Conservation (phyloP, 2,113 vertebrate species). For the Callospermophilus lateralis region DNA sequence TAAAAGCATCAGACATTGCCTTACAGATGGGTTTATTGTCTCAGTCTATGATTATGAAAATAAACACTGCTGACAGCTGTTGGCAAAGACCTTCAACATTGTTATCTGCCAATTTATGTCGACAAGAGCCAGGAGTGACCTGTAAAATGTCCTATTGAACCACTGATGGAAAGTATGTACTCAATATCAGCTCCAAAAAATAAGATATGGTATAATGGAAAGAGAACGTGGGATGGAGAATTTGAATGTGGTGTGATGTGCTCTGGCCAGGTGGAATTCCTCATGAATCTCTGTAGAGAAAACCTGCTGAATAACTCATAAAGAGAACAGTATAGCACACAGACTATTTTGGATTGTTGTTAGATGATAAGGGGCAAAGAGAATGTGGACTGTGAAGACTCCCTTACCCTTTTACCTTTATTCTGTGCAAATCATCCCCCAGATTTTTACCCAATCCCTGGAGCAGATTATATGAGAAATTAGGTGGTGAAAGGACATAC, state of each 20-base stretch:
- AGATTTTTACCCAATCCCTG: not conserved
- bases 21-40: not conserved
- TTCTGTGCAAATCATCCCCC: not conserved
- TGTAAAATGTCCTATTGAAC: not conserved
- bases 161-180: not conserved
- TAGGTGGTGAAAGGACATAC: not conserved
- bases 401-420: slow-evolving; percentile 1
- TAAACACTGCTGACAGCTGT: slow-evolving; percentile 29
- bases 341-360: not conserved
- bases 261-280: not conserved
- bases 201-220: not conserved
- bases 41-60: slow-evolving; percentile 18
- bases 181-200: slow-evolving; percentile 23
- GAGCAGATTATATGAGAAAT: not conserved
- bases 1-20: not conserved
- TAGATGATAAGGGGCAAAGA: not conserved
- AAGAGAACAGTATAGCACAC: not conserved
- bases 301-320: not conserved
- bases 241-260: not conserved
- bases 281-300: not conserved
- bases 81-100: slow-evolving; percentile 48
- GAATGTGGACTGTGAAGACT: not conserved
- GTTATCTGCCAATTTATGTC: not conserved
- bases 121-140: slow-evolving; percentile 7
- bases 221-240: not conserved